Percentiles rank a stretch among this genome's conserved stretches.
Conservation (phyloP, 2,888 invertebrate genomes). For the Dynastes hyllus region DNA sequence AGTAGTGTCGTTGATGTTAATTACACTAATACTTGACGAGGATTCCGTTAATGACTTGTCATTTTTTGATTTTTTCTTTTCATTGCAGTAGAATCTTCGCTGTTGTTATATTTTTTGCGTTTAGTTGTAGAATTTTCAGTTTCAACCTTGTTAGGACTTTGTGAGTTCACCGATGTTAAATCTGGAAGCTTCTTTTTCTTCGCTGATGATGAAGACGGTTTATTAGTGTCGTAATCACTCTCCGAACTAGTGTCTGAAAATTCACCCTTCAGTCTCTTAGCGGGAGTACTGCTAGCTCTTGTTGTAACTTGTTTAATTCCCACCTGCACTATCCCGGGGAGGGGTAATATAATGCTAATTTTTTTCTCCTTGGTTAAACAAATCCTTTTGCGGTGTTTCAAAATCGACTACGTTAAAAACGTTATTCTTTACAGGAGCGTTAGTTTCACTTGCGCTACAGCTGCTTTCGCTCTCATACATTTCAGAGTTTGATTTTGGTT, state of each 20-base stretch:
- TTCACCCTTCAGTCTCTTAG: not conserved
- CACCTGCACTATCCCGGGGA: constrained; percentile 44
- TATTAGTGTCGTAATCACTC: constrained; percentile 61
- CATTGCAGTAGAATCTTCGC: constrained; percentile 10
- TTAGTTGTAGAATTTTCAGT: constrained; percentile 7
- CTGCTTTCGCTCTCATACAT: constrained; percentile 66
- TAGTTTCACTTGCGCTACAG: constrained; percentile 62
- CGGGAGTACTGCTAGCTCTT: constrained; percentile 8
- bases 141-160: not conserved
- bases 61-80: constrained; percentile 18
- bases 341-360: constrained; percentile 65
- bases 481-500: constrained; percentile 56
- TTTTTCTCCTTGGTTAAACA: constrained; percentile 62
- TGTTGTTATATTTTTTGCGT: constrained; percentile 14
- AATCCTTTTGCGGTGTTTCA: constrained; percentile 51
- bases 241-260: constrained; percentile 64
- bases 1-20: not conserved
- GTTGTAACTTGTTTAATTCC: constrained; percentile 46
- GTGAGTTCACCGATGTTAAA: constrained; percentile 1
- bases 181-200: constrained; percentile 23
- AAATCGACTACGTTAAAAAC: constrained; percentile 67
- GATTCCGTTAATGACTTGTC: not conserved
- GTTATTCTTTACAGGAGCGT: constrained; percentile 60
- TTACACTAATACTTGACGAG: not conserved
- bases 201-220: not conserved